These are phyloP conservation scores for Rutilus rutilus DNA, from an alignment of 2,113 vertebrate genomes.

Conservation along the genomic window DNA sequence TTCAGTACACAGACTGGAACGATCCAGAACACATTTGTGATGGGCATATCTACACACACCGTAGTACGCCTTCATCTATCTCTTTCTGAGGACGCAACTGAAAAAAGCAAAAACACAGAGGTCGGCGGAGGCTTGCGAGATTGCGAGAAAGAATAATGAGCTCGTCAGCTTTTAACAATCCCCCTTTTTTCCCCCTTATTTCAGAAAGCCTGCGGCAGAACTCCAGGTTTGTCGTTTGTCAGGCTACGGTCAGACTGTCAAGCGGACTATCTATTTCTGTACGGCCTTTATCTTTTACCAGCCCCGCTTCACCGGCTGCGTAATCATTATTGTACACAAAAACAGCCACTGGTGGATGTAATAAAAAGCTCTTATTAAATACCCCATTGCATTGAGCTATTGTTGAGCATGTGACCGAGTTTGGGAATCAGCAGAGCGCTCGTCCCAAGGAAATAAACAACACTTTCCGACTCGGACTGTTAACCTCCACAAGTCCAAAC, in stretches of 20 bases:
- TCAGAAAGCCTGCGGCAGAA: not conserved
- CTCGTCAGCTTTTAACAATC: conserved; percentile 11
- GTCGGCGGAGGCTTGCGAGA: not conserved
- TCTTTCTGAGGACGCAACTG: not conserved
- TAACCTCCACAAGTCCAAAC: not conserved
- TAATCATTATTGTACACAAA: conserved; percentile 49
- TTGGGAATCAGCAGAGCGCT: conserved; percentile 14
- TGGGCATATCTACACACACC: not conserved
- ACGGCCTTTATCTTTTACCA: conserved; percentile 41
- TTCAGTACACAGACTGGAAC: not conserved
- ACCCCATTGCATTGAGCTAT: conserved; percentile 48
- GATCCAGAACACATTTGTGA: not conserved
- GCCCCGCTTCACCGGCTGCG: not conserved
- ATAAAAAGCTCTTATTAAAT: conserved; percentile 41
- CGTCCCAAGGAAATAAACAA: conserved; percentile 2
- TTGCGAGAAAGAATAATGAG: conserved; percentile 34
- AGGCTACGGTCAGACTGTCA: conserved; percentile 42
- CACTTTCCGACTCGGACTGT: not conserved
- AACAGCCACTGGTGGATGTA: conserved; percentile 28
- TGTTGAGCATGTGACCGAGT: not conserved
- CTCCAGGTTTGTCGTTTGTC: conserved; percentile 34
- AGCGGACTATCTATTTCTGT: conserved; percentile 30
- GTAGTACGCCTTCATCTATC: not conserved
- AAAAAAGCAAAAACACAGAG: not conserved
- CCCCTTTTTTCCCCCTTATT: not conserved